Evolutionary conservation across 1,140 invertebrate species (phyloP).

Genomic region (Dreissena polymorpha): DNA sequence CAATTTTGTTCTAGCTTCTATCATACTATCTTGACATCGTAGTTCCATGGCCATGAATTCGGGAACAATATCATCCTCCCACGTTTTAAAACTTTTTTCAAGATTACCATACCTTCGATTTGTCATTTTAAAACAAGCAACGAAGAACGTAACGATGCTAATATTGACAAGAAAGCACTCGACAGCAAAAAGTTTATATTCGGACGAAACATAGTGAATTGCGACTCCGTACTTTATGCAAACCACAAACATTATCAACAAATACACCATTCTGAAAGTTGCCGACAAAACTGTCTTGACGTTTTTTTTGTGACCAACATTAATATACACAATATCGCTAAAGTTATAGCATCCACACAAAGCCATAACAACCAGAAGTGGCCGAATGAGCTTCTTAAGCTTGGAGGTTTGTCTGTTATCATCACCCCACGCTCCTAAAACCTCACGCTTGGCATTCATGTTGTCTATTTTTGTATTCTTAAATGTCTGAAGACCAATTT

Average conservation of each 20-base stretch:
- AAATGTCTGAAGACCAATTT: no score
- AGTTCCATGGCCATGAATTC: background rate
- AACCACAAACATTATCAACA: background rate
- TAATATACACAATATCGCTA: background rate
- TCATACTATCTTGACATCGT: background rate
- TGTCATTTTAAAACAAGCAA: background rate
- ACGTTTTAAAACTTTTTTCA: background rate
- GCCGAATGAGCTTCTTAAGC: slow-evolving; percentile 11
- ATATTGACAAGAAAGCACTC: background rate
- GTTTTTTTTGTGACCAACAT: no score
- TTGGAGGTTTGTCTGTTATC: background rate
- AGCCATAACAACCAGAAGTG: slow-evolving; percentile 17
- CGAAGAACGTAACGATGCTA: background rate
- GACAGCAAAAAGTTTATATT: background rate
- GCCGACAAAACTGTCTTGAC: background rate
- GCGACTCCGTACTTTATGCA: background rate
- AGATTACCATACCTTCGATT: slow-evolving; percentile 12
- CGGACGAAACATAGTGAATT: background rate
- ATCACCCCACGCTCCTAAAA: background rate
- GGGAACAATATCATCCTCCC: slow-evolving; percentile 15
- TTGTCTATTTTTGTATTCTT: no score
- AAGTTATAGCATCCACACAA: slow-evolving; percentile 27
- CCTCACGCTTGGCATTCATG: no score
- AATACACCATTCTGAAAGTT: background rate
- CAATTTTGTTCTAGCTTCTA: background rate